phyloP scores from a whole-genome alignment of 2,113 vertebrate genomes.

The Setophaga coronata region DNA sequence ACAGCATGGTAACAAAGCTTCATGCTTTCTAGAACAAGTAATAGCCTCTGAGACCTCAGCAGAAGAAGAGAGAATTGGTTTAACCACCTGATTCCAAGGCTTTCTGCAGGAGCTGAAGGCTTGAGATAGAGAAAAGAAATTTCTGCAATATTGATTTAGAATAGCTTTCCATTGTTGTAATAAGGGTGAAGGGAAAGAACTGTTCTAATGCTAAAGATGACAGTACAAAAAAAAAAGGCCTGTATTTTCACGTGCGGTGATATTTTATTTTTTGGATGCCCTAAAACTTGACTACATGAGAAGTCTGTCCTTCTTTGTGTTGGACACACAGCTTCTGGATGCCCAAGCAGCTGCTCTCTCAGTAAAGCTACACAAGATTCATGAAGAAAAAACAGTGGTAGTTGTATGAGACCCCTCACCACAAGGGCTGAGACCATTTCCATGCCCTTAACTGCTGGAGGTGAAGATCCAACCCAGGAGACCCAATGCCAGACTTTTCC shows the following conservation, averaged over 20 bases:
- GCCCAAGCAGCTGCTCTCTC: background rate
- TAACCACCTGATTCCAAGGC: background rate
- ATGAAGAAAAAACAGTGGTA: background rate
- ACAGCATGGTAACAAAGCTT: background rate
- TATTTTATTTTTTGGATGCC: background rate
- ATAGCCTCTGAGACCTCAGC: background rate
- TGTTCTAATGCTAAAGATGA: background rate
- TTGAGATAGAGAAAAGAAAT: background rate
- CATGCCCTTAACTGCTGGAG: rapidly evolving
- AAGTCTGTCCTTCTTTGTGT: background rate
- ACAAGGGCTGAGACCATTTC: background rate
- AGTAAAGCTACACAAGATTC: background rate
- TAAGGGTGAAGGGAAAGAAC: background rate
- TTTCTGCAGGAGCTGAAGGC: background rate
- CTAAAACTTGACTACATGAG: background rate
- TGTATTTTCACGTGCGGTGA: background rate
- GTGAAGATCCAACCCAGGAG: background rate
- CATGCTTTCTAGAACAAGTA: background rate
- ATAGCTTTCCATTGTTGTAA: background rate
- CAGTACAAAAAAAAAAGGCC: background rate
- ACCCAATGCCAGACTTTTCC: background rate
- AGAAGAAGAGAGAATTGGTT: background rate
- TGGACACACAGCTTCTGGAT: background rate
- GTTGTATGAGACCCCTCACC: background rate
- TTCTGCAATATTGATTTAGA: background rate